A percentile compares a stretch with the other conserved stretches of the same genome.
phyloP scores from a whole-genome alignment of 1,140 invertebrate species.

The Phymorhynchus buccinoides region DNA sequence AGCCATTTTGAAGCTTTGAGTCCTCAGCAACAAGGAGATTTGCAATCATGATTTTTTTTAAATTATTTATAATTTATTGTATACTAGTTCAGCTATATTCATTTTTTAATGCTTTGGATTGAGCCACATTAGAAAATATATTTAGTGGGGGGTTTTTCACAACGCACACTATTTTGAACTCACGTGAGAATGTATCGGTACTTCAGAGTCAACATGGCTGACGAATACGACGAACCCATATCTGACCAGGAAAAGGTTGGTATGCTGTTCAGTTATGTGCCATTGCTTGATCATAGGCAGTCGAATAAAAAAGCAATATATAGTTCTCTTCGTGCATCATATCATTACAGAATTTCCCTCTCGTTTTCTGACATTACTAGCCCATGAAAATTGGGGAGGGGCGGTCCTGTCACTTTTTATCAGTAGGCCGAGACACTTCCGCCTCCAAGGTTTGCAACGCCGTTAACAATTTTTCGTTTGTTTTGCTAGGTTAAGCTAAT shows the following conservation, averaged over 20 bases:
- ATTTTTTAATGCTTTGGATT: too few relatives aligned
- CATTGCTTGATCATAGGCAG: neutral
- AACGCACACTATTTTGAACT: neutral
- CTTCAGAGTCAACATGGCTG: slow-evolving; percentile 64
- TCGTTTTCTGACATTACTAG: neutral
- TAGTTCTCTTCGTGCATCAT: neutral
- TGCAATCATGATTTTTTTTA: neutral
- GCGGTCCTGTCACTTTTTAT: slow-evolving; percentile 21
- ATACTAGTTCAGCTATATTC: too few relatives aligned
- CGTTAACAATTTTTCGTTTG: neutral
- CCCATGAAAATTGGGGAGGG: slow-evolving; percentile 20
- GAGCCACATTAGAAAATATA: too few relatives aligned
- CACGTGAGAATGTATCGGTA: slow-evolving; percentile 11
- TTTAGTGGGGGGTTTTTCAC: too few relatives aligned
- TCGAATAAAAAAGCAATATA: neutral
- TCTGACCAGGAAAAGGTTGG: slow-evolving; percentile 71
- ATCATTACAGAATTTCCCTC: neutral
- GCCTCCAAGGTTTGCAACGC: slow-evolving; percentile 14
- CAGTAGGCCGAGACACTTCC: slow-evolving; percentile 20
- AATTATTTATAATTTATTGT: neutral
- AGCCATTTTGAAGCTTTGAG: slow-evolving; percentile 25
- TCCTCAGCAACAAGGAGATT: slow-evolving; percentile 34
- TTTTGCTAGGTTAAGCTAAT: neutral
- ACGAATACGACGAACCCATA: slow-evolving; percentile 67
- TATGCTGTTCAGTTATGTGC: neutral